phyloP scores from a whole-genome alignment of 2,888 invertebrate species.

The Lepidonotus clava region DNA sequence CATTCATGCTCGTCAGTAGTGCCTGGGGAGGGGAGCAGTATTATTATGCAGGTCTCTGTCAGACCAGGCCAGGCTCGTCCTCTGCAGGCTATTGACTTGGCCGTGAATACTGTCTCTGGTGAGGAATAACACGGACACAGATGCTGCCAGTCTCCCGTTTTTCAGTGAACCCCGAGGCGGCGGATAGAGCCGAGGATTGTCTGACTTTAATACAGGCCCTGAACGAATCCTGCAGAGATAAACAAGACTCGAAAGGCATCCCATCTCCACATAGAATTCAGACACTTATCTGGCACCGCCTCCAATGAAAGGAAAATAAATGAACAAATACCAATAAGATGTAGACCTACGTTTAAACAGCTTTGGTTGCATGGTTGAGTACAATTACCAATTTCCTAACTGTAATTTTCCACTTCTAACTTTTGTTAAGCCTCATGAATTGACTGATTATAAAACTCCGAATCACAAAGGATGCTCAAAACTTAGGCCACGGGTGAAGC shows the following conservation, averaged over 20 bases:
- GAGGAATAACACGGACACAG: not conserved
- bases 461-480: too few relatives aligned
- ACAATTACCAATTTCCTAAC: too few relatives aligned
- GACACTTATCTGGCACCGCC: not conserved
- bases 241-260: not conserved
- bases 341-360: too few relatives aligned
- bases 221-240: too few relatives aligned
- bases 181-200: not conserved
- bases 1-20: not conserved
- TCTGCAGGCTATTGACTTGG: not conserved
- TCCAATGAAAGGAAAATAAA: not conserved
- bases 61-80: not conserved
- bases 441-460: too few relatives aligned
- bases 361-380: too few relatives aligned
- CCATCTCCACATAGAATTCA: not conserved
- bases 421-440: too few relatives aligned
- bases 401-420: too few relatives aligned
- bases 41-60: not conserved
- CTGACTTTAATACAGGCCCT: not conserved
- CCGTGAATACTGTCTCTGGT: not conserved
- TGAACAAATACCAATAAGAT: too few relatives aligned
- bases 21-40: not conserved
- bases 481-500: too few relatives aligned
- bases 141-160: not conserved
- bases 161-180: too few relatives aligned